phyloP scores from a whole-genome alignment of 2,113 vertebrate genomes.

The Aythya baeri region DNA sequence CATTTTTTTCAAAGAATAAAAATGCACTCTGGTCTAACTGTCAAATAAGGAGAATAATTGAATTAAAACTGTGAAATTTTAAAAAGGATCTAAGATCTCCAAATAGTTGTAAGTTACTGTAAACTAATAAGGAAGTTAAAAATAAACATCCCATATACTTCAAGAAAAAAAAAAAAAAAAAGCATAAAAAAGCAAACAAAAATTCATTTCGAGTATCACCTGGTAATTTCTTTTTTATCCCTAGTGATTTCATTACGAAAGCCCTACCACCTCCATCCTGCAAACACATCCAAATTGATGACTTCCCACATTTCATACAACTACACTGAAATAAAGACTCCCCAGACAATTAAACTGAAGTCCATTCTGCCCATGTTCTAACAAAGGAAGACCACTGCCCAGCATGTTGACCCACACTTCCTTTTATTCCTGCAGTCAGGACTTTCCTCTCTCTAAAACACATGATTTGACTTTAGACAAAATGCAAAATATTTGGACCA shows the following conservation, averaged over 20 bases:
- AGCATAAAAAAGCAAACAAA: not conserved
- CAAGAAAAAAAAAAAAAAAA: not conserved
- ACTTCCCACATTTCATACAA: not conserved
- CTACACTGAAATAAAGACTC: not conserved
- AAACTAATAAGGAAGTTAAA: not conserved
- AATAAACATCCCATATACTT: not conserved
- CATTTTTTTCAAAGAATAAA: not conserved
- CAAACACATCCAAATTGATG: not conserved
- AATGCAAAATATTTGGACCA: not conserved
- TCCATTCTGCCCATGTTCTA: accelerated
- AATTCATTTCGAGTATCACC: not conserved
- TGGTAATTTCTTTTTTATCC: not conserved
- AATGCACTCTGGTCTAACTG: not conserved
- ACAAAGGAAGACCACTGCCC: no score
- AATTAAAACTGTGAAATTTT: not conserved
- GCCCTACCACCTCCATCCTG: not conserved
- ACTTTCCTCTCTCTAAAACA: not conserved
- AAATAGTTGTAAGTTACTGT: not conserved
- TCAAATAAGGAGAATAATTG: not conserved
- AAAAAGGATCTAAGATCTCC: not conserved
- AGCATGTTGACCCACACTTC: accelerated
- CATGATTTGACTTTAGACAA: not conserved
- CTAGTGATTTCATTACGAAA: not conserved
- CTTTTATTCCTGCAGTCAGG: not conserved
- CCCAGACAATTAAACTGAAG: not conserved